Evolutionary conservation across 2,888 invertebrate species (phyloP), one percentile per base, ranked within the genome.

Genomic region (Ormyrus pomaceus): DNA sequence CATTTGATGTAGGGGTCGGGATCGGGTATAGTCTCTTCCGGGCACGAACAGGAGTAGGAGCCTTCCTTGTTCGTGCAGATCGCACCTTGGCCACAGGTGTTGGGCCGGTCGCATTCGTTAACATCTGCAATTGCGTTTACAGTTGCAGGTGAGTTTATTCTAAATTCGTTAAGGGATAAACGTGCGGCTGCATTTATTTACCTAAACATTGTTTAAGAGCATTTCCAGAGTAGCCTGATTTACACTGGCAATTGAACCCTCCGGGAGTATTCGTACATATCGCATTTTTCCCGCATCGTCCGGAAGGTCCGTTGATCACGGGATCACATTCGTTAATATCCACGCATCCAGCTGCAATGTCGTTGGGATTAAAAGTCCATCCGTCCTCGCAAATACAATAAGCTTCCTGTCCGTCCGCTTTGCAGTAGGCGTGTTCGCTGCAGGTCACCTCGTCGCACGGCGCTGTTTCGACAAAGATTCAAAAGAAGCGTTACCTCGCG

Each of bases 371-470:
- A 88, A 96, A 98, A 0, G 96, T 97, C 96, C 97, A 98, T 0
- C 98, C 98, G 80, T 96, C 96, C 88, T 98, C 96, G 88, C 97
- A 97, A 68, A 97, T 95, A 86, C 98, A 98, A 86, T 96, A 97
- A 0, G 97, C 97, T 90, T 97, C 97, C 80, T 94, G 93, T 53
- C 96, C 96, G 85, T 97, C 96, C 0, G 96, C 95, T 89, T 97
- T 97, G 89, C 98, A 98, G 88, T 93, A 96, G 2, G 97, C 96
- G 89, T 98, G 97, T 8, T 95, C 93, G 13, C 97, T 96, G 88
- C 98, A 98, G 88, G 95, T 95, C 0, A 98, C 96, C 90, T 96
- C 96, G 89, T 97, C 96, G 88, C 98, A 98, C 0, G 98, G 98
- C 84, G 97, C 97, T 93, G 84, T 13, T 51, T 9, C 5, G 5